Evolutionary conservation across 2,888 invertebrate genomes (phyloP).

Genomic region (Pandemis heparana): DNA sequence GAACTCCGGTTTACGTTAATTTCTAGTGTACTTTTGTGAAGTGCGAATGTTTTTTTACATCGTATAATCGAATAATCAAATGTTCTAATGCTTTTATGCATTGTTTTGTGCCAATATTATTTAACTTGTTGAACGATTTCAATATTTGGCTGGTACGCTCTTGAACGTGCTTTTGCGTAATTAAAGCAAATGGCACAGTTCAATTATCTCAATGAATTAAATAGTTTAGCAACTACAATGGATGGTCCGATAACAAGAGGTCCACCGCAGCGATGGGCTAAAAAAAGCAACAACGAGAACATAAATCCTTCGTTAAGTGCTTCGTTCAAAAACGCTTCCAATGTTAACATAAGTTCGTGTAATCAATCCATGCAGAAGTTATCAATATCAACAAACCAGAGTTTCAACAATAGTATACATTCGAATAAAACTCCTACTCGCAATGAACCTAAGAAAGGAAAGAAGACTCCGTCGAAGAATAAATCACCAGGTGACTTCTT

Average conservation of each 20-base stretch:
- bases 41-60: constrained; percentile 32
- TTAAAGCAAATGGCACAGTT: constrained; percentile 89
- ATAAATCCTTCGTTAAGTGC: constrained; percentile 78
- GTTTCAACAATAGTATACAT: constrained; percentile 81
- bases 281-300: constrained; percentile 88
- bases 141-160: not conserved
- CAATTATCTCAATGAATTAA: constrained; percentile 92
- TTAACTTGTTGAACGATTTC: constrained; percentile 1
- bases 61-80: constrained; percentile 22
- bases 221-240: constrained; percentile 89
- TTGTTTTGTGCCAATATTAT: constrained; percentile 13
- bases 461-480: constrained; percentile 88
- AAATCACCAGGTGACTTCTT: constrained; percentile 86
- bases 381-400: constrained; percentile 86
- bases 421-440: constrained; percentile 86
- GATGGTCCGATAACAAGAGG: constrained; percentile 93
- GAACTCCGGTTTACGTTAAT: constrained; percentile 44
- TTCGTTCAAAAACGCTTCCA: constrained; percentile 78
- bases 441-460: constrained; percentile 84
- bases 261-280: constrained; percentile 92
- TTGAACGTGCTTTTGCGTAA: constrained; percentile 29
- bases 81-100: constrained; percentile 28
- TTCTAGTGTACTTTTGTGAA: constrained; percentile 36
- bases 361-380: constrained; percentile 88
- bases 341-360: constrained; percentile 84